These are phyloP conservation scores for Loripinus fragilis DNA, from an alignment of 2,888 invertebrate genomes.

Conservation along the genomic window DNA sequence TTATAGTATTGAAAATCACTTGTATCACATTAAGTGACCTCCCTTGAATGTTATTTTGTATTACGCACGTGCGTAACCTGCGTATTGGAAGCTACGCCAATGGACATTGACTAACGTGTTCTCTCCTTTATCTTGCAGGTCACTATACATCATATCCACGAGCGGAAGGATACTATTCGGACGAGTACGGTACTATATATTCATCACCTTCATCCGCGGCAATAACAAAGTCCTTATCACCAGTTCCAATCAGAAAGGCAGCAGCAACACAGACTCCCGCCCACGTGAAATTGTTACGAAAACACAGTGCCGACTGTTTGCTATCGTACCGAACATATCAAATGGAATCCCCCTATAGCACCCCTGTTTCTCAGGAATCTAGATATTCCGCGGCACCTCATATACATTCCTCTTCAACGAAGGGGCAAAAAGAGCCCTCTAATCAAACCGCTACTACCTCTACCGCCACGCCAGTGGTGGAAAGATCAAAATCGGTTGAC, in stretches of 20 bases:
- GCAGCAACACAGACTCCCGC: constrained; percentile 75
- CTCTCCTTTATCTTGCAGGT: background rate
- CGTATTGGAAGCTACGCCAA: too few relatives aligned
- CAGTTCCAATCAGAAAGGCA: constrained; percentile 68
- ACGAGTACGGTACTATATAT: constrained; percentile 60
- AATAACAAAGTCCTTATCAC: constrained; percentile 64
- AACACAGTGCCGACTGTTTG: constrained; percentile 76
- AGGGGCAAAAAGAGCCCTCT: constrained; percentile 57
- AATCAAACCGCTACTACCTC: constrained; percentile 71
- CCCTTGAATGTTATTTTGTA: too few relatives aligned
- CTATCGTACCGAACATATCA: constrained; percentile 77
- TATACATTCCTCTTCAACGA: constrained; percentile 67
- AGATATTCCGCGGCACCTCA: constrained; percentile 52
- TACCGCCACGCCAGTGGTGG: constrained; percentile 50
- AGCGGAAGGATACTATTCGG: constrained; percentile 61
- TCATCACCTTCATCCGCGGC: constrained; percentile 43
- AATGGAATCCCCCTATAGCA: constrained; percentile 66
- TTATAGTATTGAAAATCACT: too few relatives aligned
- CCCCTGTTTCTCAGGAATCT: constrained; percentile 53
- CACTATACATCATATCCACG: constrained; percentile 29
- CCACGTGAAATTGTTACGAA: constrained; percentile 65
- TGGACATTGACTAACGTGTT: too few relatives aligned
- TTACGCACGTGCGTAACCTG: too few relatives aligned
- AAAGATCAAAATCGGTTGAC: constrained; percentile 65
- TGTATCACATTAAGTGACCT: too few relatives aligned